phyloP scores from a whole-genome alignment of 2,113 vertebrate genomes.

The Dissostichus mawsoni region DNA sequence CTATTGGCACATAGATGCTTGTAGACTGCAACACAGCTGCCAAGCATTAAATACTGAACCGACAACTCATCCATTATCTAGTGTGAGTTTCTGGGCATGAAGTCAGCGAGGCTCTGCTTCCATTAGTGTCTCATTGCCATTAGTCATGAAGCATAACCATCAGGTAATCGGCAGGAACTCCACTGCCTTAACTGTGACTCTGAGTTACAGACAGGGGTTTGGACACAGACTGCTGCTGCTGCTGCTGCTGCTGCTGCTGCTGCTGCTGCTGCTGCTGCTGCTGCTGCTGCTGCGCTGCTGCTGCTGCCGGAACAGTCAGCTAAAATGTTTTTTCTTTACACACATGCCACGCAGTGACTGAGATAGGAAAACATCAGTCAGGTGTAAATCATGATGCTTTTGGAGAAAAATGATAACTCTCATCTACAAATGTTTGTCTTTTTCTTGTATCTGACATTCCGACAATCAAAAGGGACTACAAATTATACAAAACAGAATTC shows the following conservation, averaged over 20 bases:
- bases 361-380: too few relatives aligned
- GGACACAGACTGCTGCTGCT: background rate
- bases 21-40: constrained; percentile 4
- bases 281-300: too few relatives aligned
- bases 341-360: background rate
- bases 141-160: constrained; percentile 5
- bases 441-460: too few relatives aligned
- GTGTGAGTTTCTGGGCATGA: background rate
- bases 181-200: background rate
- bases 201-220: background rate
- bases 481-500: too few relatives aligned
- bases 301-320: too few relatives aligned
- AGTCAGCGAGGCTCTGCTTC: background rate
- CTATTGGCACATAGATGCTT: constrained; percentile 7
- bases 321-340: background rate
- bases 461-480: too few relatives aligned
- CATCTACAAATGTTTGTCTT: too few relatives aligned
- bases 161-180: background rate
- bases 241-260: too few relatives aligned
- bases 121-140: background rate
- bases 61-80: background rate
- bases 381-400: too few relatives aligned
- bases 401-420: too few relatives aligned
- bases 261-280: too few relatives aligned
- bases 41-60: background rate